Evolutionary conservation across 2,113 vertebrate genomes (phyloP), one percentile per base, ranked within the genome.

Genomic region (Montifringilla adamsi): DNA sequence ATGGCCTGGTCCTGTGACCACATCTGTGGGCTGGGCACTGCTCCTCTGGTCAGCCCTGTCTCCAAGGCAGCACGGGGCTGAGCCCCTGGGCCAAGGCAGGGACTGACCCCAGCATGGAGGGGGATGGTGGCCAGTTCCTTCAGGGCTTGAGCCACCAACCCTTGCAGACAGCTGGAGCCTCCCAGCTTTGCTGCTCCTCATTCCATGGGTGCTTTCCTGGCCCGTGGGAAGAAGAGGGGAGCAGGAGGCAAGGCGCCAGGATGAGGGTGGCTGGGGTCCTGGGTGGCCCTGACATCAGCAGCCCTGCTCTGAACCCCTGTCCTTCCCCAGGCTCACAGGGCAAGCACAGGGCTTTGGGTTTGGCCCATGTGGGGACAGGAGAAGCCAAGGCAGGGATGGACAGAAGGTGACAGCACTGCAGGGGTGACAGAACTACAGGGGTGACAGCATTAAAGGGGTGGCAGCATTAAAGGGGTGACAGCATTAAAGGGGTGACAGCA

Each of bases 331-430:
- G 56, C 49, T 9, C 60, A 11, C 12, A 19, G 26, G 16, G 27
- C 4, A 22, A 20, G 17, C 33, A 7, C 9, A 43, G 43, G 23
- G 6, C 46, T 22, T 11, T 26, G 24, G 3, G 28, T 1, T 44
- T 1, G 0, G 11, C 19, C 27, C 14, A 0, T 3, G 15, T 5
- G 2, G 5, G 63, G 30, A 9, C 8, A 17, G 56, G 15, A 53
- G 46, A 12, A 26, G 12, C 13, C 33, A 5, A 10, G 18, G n/a
- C 7, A 10, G n/a, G 8, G 59, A 11, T 2, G 53, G 37, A 26
- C 7, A 11, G 37, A 23, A 63, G 28, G 15, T 15, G 16, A 11
- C 13, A 35, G 21, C 5, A 7, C 8, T 4, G 6, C 10, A 67
- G 46, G 27, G 46, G 11, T 22, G 6, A 2, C 16, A 31, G 26